Evolutionary conservation across 2,797 vertebrate genomes (phyloP).

Genomic region (Alauda arvensis): DNA sequence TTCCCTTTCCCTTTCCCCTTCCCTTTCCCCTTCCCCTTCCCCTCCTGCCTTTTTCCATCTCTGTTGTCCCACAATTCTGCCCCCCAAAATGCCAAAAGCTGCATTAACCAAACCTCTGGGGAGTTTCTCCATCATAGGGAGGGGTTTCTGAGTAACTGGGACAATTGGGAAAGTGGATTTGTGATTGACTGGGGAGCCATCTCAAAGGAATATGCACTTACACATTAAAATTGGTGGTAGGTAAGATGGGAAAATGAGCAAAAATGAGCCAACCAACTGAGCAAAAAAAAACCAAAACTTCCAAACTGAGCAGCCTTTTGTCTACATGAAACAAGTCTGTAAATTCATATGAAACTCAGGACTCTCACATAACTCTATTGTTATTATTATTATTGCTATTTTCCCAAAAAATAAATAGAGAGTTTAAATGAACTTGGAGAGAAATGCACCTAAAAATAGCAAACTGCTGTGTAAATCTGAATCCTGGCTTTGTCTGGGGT

Average conservation of each 20-base stretch:
- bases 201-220: neutral
- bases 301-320: neutral
- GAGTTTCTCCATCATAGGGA: neutral
- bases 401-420: neutral
- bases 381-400: neutral
- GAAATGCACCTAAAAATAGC: slow-evolving; percentile 28
- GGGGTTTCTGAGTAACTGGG: neutral
- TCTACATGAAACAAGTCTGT: neutral
- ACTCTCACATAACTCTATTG: neutral
- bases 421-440: slow-evolving; percentile 11
- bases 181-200: neutral
- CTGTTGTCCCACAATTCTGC: neutral
- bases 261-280: neutral
- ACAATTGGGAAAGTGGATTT: neutral
- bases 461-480: slow-evolving; percentile 18
- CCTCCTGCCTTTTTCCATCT: neutral
- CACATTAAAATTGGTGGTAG: neutral
- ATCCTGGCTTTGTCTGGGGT: neutral
- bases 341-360: neutral
- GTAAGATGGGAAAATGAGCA: neutral
- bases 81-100: neutral
- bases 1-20: neutral
- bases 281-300: too few relatives aligned
- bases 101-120: neutral
- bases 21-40: neutral